Base-by-base conservation (phyloP, 2,888 invertebrate genomes). In the Luffia ferchaultella region DNA sequence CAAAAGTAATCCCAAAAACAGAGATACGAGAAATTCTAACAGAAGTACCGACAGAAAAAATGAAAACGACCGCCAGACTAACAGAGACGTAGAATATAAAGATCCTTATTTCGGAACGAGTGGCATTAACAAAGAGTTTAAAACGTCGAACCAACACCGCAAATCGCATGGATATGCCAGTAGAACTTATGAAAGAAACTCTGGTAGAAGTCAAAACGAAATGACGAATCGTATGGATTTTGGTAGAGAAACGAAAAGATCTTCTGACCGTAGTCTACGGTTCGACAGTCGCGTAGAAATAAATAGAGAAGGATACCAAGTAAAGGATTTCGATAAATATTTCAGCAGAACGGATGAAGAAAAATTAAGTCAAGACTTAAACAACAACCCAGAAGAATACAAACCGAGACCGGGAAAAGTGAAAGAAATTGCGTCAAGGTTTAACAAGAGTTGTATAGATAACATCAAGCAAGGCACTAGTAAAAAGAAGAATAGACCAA, bases 401-500 rank as follows among this genome's bases (percentile, higher is more conserved):
- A 70, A 60, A 57, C 82, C 80, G 1, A 67, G 65, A 48, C 73
- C 73, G 1, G 83, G 83, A 7, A 82, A 83, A 63, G 83, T 83
- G 12, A 75, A 60, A 61, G 83, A 83, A 59, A 76, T 83, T 20
- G 83, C 83, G 52, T 83, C 75, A 46, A 75, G 64, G 55, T 83
- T 83, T 54, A 73, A 83, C 54, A 73, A 67, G 52, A 71, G 70
- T 52, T 75, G 70, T 58, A 58, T 59, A 51, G 67, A 65, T 53
- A 73, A 64, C 53, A 55, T 54, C 20, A 62, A 61, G 52, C 65
- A 62, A 51, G 15, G 16, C 16, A 58, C 66, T 46, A 58, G 62
- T 54, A 68, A 70, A 55, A 57, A 61, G 42, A 78, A 63, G 54
- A 79, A 77, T 9, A 76, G 88, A 64, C 88, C 88, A 40, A 87